Evolutionary conservation across 2,888 invertebrate species (phyloP), one percentile per base, ranked within the genome.

Genomic region (Tanytarsus gracilentus): DNA sequence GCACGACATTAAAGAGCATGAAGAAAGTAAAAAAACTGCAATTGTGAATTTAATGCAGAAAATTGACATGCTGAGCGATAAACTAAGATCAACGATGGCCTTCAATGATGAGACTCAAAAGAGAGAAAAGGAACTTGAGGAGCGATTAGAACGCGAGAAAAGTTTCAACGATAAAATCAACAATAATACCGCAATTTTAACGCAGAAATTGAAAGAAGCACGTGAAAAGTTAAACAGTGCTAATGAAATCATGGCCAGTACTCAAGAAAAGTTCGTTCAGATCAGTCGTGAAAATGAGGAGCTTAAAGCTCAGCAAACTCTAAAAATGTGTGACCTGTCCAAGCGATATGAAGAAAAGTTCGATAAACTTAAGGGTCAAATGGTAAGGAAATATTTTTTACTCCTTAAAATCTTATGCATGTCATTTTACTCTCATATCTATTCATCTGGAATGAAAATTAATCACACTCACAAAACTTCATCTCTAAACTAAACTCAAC

Each of bases 331-430:
- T n/a, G n/a, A n/a, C n/a, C n/a, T n/a, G n/a, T n/a, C n/a, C n/a
- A n/a, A n/a, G n/a, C n/a, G n/a, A n/a, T n/a, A n/a, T n/a, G 87
- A 86, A 67, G 78, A 79, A 64, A 88, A 88, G 73, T 73, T 88
- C 67, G 85, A 84, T 67, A 79, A 84, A 71, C 84, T 88, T 80
- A 88, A 88, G 70, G 77, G 80, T 53, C 85, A 85, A 79, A 87
- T 88, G 86, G 87, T 88, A 77, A 80, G 82, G n/a, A 33, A 16
- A 18, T 52, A 16, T 21, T 29, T 27, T 51, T 16, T 11, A n/a
- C n/a, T n/a, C n/a, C n/a, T n/a, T n/a, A n/a, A n/a, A n/a, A n/a
- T n/a, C n/a, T n/a, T n/a, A n/a, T n/a, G n/a, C n/a, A n/a, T n/a
- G n/a, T n/a, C n/a, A n/a, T n/a, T n/a, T n/a, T n/a, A n/a, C n/a